Conservation (phyloP, 2,113 vertebrate species). For the Crotalus helleri region DNA sequence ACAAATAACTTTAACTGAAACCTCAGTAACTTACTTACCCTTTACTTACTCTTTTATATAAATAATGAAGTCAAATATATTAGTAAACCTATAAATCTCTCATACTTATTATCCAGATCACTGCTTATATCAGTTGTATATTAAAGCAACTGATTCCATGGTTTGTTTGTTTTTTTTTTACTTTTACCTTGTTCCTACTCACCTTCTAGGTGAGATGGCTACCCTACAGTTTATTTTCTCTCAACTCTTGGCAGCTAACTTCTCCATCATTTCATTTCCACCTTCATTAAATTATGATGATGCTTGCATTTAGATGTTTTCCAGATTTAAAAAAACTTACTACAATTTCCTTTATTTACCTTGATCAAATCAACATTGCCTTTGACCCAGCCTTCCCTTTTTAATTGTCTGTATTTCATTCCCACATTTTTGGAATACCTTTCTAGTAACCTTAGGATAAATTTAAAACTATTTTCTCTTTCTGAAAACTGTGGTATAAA, state of each 20-base stretch:
- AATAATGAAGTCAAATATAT: not conserved
- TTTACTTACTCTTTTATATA: not conserved
- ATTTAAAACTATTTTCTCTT: not conserved
- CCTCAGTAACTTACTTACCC: not conserved
- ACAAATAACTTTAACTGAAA: not conserved
- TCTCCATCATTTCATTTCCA: not conserved
- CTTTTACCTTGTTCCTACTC: not conserved
- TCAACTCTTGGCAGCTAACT: not conserved
- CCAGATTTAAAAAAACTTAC: not conserved
- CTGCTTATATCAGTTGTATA: not conserved
- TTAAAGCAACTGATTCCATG: not conserved
- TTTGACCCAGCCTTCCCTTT: not conserved
- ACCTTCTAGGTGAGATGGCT: not conserved
- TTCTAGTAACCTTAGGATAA: not conserved
- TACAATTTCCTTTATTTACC: not conserved
- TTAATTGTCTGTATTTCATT: not conserved
- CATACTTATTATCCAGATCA: not conserved
- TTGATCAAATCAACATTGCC: not conserved
- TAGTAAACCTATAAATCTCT: not conserved
- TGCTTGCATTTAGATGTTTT: not conserved
- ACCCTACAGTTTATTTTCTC: not conserved
- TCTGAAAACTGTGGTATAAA: not conserved
- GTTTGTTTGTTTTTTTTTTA: not conserved
- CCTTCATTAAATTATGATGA: not conserved
- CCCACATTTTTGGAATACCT: not conserved